phyloP scores from a whole-genome alignment of 2,888 invertebrate species.

The Plutella xylostella region DNA sequence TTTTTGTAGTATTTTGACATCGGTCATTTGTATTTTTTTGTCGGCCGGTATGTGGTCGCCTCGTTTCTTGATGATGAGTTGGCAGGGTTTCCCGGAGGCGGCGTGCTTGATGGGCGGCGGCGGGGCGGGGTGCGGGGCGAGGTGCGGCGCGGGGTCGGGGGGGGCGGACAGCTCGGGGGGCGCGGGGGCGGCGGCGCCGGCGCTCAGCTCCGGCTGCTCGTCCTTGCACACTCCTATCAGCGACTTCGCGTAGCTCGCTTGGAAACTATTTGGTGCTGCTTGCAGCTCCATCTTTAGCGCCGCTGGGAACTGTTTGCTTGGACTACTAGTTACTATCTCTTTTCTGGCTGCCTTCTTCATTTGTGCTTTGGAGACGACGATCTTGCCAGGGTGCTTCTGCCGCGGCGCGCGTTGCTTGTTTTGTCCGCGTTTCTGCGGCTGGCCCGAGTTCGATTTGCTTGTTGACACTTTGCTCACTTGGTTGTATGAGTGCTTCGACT shows the following conservation, averaged over 20 bases:
- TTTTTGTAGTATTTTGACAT: slow-evolving; percentile 55
- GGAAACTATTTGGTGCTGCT: slow-evolving; percentile 54
- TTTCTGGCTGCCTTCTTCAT: slow-evolving; percentile 36
- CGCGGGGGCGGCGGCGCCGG: slow-evolving; percentile 46
- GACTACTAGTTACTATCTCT: slow-evolving; percentile 25
- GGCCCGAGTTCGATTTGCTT: slow-evolving; percentile 51
- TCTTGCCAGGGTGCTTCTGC: slow-evolving; percentile 17
- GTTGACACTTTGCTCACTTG: slow-evolving; percentile 67
- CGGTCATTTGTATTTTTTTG: slow-evolving; percentile 50
- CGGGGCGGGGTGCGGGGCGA: slow-evolving; percentile 39
- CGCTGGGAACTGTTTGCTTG: slow-evolving; percentile 40
- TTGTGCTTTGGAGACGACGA: slow-evolving; percentile 30
- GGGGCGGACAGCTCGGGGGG: slow-evolving; percentile 52
- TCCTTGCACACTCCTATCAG: slow-evolving; percentile 44
- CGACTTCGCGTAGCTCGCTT: slow-evolving; percentile 60
- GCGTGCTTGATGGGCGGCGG: slow-evolving; percentile 35
- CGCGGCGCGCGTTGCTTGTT: slow-evolving; percentile 12
- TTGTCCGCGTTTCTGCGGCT: not conserved
- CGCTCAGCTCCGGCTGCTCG: slow-evolving; percentile 42
- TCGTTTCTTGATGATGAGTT: slow-evolving; percentile 52
- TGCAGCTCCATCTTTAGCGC: slow-evolving; percentile 42
- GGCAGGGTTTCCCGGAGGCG: slow-evolving; percentile 43
- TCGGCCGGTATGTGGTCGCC: slow-evolving; percentile 32
- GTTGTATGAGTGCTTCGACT: slow-evolving; percentile 63
- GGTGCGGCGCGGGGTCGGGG: slow-evolving; percentile 46